Evolutionary conservation across 2,797 vertebrate species (phyloP), one percentile per base, ranked within the genome.

Genomic region (Mormyrus proboscirostris): DNA sequence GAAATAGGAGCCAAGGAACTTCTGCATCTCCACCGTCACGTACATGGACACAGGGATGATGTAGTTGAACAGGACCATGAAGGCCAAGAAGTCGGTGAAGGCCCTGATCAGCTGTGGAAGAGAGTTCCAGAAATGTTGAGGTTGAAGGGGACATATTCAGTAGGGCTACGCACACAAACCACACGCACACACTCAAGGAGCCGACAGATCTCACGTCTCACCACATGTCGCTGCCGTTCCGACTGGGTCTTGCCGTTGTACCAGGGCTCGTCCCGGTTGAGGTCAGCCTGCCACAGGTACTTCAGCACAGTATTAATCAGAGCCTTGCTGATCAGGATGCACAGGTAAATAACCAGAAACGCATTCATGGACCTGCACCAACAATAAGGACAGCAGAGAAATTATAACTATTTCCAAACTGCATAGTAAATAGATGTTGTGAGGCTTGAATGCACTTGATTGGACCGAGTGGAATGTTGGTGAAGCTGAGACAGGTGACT

Each of bases 51-150:
- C 98, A 0, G 98, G 98, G 90, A 99, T 99, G 95, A 99, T 99
- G 96, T 99, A 99, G 96, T 99, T 99, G 94, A 99, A 99, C 69
- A 99, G 97, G 87, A 99, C 98, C 98, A 99, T 99, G 93, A 98
- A 99, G 59, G 98, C 98, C 93, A 99, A 93, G 93, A 99, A 99
- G 93, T 99, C 98, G 0, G 98, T 99, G 94, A 99, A 97, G 0
- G 97, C 97, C 91, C 94, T 95, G 93, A 99, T 97, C 91, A 98
- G 94, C 98, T 98, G 95, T 88, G 89, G 92, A 50, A 92, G 16
- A 59, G 29, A 87, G 19, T 55, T 19, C 51, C 33, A n/a, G 16
- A n/a, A 44, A 10, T 8, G 25, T 16, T 33, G 22, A 14, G 29
- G 65, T 10, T 19, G 2, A 25, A 73, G 87, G 7, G 10, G 12